Evolutionary conservation across 2,113 vertebrate genomes (phyloP).

Genomic region (Pelecanus crispus): DNA sequence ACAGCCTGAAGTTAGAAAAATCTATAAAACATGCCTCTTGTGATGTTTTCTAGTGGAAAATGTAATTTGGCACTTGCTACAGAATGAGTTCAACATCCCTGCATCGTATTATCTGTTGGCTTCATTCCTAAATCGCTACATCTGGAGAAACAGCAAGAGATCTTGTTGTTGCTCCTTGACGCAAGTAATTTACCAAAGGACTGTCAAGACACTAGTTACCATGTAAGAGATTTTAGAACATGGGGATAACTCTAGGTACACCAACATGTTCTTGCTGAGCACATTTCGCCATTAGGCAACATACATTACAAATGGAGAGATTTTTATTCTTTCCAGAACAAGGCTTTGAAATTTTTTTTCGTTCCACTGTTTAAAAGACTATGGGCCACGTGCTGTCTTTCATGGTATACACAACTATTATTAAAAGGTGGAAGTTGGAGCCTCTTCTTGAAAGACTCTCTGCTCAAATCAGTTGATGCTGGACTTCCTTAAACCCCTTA

Average conservation of each 20-base stretch:
- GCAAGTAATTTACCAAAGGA: constrained; percentile 16
- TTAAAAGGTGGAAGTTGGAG: neutral
- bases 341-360: neutral
- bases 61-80: constrained; percentile 38
- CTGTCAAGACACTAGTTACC: neutral
- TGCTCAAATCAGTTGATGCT: neutral
- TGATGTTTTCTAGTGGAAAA: constrained; percentile 37
- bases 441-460: neutral
- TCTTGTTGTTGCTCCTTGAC: neutral
- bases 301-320: neutral
- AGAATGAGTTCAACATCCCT: constrained; percentile 29
- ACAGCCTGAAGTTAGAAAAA: neutral
- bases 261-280: neutral
- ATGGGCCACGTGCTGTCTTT: neutral
- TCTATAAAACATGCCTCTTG: constrained; percentile 14
- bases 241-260: neutral
- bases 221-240: neutral
- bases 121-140: constrained; percentile 34
- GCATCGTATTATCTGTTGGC: constrained; percentile 22
- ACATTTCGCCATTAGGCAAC: neutral
- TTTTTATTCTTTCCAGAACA: neutral
- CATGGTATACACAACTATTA: neutral
- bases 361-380: neutral
- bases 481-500: neutral
- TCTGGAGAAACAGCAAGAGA: constrained; percentile 50